A percentile compares a stretch with the other conserved stretches of the same genome.
phyloP scores from a whole-genome alignment of 1,140 invertebrate species.

The Drosophila truncata region DNA sequence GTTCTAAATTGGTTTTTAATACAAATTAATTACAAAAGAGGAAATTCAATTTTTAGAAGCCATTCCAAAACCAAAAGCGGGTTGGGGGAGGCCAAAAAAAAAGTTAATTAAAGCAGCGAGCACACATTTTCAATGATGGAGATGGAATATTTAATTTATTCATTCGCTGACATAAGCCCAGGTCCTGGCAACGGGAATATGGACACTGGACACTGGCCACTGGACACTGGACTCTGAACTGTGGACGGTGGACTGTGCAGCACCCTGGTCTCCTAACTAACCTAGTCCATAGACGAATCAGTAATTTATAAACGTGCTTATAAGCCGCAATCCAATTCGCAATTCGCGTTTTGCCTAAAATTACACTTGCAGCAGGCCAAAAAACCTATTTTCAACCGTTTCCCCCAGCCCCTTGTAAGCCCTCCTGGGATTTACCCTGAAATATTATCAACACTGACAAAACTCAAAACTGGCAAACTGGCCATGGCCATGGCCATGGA shows the following conservation, averaged over 20 bases:
- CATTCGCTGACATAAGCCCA: slow-evolving; percentile 64
- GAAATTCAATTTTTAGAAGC: slow-evolving; percentile 55
- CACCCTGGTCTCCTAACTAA: slow-evolving; percentile 2
- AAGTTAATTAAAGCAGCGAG: slow-evolving; percentile 64
- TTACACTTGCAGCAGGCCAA: slow-evolving; percentile 63
- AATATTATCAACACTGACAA: slow-evolving; percentile 61
- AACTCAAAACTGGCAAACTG: slow-evolving; percentile 42
- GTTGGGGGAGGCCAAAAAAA: slow-evolving; percentile 2
- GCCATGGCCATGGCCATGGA: slow-evolving; percentile 44
- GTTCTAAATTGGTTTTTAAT: slow-evolving; percentile 54
- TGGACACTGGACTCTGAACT: not conserved
- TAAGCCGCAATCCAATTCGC: slow-evolving; percentile 81
- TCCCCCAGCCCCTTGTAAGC: no score
- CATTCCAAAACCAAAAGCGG: slow-evolving; percentile 38
- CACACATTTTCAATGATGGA: slow-evolving; percentile 57
- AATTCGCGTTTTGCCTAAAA: slow-evolving; percentile 63
- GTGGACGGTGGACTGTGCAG: not conserved
- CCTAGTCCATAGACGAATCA: slow-evolving; percentile 64
- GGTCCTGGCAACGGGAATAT: slow-evolving; percentile 7
- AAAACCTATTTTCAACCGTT: slow-evolving; percentile 39
- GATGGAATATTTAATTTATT: slow-evolving; percentile 76
- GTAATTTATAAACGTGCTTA: slow-evolving; percentile 82
- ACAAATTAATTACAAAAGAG: slow-evolving; percentile 57
- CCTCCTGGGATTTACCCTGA: not conserved
- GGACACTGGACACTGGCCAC: slow-evolving; percentile 2